A percentile compares a stretch with the other conserved stretches of the same genome.
Evolutionary conservation across 1,140 invertebrate species (phyloP).

Genomic region (Drosophila nigromelanica): DNA sequence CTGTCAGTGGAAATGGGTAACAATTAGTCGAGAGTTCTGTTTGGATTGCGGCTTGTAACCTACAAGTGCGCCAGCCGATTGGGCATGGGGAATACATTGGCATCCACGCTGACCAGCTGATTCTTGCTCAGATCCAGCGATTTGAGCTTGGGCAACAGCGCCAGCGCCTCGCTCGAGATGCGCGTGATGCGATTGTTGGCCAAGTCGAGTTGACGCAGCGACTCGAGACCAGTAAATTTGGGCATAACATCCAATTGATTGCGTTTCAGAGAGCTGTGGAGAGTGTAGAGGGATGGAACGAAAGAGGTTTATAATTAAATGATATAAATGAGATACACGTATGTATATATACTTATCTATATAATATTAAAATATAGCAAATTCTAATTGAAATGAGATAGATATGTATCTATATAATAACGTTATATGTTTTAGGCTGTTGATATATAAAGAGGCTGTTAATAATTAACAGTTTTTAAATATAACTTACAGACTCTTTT

Average conservation of each 20-base stretch:
- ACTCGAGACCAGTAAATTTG: conserved; percentile 58
- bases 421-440: too few species aligned
- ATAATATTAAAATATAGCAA: too few species aligned
- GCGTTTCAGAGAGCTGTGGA: conserved; percentile 68
- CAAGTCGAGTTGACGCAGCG: conserved; percentile 85
- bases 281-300: not conserved
- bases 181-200: conserved; percentile 88
- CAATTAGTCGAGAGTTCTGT: not conserved
- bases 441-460: too few species aligned
- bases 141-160: conserved; percentile 86
- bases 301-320: too few species aligned
- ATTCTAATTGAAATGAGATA: too few species aligned
- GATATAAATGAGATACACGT: too few species aligned
- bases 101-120: conserved; percentile 85
- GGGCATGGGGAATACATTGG: conserved; percentile 84
- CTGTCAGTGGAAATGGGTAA: conserved; percentile 79
- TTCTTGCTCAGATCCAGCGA: conserved; percentile 88
- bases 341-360: too few species aligned
- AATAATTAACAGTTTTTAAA: too few species aligned
- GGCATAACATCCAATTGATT: conserved; percentile 76
- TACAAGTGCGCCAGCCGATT: conserved; percentile 85
- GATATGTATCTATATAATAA: too few species aligned
- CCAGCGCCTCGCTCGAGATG: conserved; percentile 87
- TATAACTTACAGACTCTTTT: too few species aligned
- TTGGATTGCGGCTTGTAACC: conserved; percentile 51